phyloP scores from a whole-genome alignment of 2,888 invertebrate species.

The Galerucella nymphaeae region DNA sequence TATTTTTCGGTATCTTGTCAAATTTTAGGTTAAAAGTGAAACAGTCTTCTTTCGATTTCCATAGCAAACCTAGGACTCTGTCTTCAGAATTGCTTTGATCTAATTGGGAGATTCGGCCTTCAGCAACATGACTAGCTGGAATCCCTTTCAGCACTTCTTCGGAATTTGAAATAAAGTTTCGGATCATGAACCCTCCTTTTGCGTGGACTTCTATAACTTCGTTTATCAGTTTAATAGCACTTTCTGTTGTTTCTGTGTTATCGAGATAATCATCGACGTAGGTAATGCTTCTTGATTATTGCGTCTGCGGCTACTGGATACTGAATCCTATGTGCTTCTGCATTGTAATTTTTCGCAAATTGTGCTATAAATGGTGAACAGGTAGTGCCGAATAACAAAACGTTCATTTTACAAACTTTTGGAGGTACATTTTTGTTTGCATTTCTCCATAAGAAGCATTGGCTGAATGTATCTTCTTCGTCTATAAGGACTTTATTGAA shows the following conservation, averaged over 20 bases:
- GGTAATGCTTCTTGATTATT: too few species aligned
- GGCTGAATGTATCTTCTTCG: background rate
- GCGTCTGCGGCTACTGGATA: too few species aligned
- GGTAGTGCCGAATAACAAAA: too few species aligned
- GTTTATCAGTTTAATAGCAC: constrained; percentile 11
- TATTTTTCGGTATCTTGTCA: constrained; percentile 8
- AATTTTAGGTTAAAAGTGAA: constrained; percentile 11
- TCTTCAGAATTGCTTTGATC: background rate
- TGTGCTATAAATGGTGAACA: too few species aligned
- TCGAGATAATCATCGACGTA: constrained; percentile 22
- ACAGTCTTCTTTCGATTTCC: constrained; percentile 16
- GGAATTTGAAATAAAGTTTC: constrained; percentile 17
- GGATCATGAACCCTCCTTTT: background rate
- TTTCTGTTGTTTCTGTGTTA: constrained; percentile 1
- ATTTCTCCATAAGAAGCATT: background rate
- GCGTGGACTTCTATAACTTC: constrained; percentile 11
- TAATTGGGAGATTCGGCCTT: too few species aligned
- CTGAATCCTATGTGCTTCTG: too few species aligned
- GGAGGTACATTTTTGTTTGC: too few species aligned
- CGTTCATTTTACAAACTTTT: too few species aligned
- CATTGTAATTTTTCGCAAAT: too few species aligned
- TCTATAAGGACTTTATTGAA: background rate
- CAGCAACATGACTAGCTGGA: background rate
- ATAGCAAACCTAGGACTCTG: constrained; percentile 7
- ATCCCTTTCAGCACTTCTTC: background rate